Conservation (phyloP, 2,888 invertebrate genomes). For the Pardosa pseudoannulata region DNA sequence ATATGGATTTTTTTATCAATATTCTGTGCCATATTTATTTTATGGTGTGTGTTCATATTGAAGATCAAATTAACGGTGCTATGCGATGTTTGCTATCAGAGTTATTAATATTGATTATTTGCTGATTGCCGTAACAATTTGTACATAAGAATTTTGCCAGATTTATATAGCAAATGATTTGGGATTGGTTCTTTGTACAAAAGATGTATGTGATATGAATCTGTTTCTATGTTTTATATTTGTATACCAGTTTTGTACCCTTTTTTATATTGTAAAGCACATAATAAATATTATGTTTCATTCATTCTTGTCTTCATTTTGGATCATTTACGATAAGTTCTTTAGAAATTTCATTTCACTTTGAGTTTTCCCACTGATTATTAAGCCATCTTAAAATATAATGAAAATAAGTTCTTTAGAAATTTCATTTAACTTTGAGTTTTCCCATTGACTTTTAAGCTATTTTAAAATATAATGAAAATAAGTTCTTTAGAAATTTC, state of each 20-base stretch:
- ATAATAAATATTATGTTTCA: conserved; percentile 3
- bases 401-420: too few species aligned
- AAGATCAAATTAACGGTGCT: neutral
- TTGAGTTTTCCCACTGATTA: too few species aligned
- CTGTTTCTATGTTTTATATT: conserved; percentile 26
- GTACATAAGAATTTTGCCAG: neutral
- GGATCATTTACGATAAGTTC: too few species aligned
- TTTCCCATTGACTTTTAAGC: too few species aligned
- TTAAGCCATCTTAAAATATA: too few species aligned
- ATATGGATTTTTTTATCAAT: neutral
- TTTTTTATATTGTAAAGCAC: conserved; percentile 33
- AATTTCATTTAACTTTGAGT: too few species aligned
- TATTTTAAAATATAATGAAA: too few species aligned
- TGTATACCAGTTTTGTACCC: conserved; percentile 11
- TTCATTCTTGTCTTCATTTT: neutral
- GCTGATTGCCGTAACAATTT: neutral
- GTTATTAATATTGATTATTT: neutral
- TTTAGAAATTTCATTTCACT: too few species aligned
- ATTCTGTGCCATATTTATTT: conserved; percentile 8
- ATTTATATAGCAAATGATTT: neutral
- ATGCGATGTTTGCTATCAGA: neutral
- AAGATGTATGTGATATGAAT: conserved; percentile 42
- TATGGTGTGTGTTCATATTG: neutral
- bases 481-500: too few species aligned
- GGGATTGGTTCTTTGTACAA: conserved; percentile 20